Conservation (phyloP, 2,888 invertebrate genomes). For the Eupithecia inturbata region DNA sequence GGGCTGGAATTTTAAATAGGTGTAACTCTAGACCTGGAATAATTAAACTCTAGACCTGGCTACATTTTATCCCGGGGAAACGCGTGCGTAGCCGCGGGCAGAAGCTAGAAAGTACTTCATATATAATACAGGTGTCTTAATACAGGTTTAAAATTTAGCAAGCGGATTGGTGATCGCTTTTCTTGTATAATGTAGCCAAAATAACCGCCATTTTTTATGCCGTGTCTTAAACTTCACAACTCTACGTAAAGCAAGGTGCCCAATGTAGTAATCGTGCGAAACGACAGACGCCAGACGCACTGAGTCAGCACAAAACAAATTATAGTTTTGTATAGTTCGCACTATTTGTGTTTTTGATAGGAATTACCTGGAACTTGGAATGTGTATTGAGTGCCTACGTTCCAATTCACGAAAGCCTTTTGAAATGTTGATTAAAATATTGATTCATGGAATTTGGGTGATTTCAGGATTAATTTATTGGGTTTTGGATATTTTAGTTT, state of each 20-base stretch:
- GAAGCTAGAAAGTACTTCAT: no score
- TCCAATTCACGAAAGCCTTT: neutral
- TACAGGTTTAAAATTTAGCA: neutral
- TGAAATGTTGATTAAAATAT: neutral
- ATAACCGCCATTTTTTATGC: neutral
- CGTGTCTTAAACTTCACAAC: slow-evolving; percentile 12
- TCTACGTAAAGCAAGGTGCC: slow-evolving; percentile 18
- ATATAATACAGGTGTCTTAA: no score
- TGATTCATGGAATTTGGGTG: neutral
- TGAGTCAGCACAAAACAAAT: slow-evolving; percentile 72
- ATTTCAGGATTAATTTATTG: neutral
- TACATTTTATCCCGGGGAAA: no score
- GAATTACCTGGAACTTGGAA: slow-evolving; percentile 10
- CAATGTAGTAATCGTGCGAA: slow-evolving; percentile 66
- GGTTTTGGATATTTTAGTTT: neutral
- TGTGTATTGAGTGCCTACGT: slow-evolving; percentile 6
- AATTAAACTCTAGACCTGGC: no score
- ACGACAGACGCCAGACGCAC: slow-evolving; percentile 51
- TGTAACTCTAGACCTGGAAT: no score
- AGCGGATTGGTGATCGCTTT: neutral
- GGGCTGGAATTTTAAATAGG: no score
- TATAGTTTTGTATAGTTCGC: slow-evolving; percentile 49
- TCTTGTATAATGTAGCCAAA: neutral
- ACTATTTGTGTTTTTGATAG: slow-evolving; percentile 36
- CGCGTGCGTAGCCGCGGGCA: no score